Evolutionary conservation across 2,797 vertebrate genomes (phyloP).

Genomic region (Gorsachius magnificus): DNA sequence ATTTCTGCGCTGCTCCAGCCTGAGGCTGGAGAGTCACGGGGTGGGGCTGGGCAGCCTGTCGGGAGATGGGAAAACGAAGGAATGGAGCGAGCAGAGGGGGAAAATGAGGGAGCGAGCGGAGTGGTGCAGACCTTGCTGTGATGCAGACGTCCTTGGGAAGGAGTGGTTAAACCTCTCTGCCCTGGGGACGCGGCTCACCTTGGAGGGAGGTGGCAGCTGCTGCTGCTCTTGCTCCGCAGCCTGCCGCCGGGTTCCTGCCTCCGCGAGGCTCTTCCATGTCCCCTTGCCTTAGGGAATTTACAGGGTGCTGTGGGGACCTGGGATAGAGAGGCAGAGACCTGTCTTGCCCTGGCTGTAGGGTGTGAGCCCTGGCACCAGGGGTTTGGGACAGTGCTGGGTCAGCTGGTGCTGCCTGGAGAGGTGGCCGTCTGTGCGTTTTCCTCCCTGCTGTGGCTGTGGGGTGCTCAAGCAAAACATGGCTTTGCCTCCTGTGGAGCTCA

Average conservation of each 20-base stretch:
- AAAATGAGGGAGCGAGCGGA: background rate
- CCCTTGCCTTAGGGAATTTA: background rate
- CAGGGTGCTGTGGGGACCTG: background rate
- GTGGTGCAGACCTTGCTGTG: slow-evolving; percentile 2
- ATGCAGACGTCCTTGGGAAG: background rate
- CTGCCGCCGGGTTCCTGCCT: background rate
- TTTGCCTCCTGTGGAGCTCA: background rate
- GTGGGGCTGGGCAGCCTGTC: background rate
- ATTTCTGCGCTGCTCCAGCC: slow-evolving; percentile 10
- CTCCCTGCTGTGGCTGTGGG: background rate
- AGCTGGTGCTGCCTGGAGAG: accelerated
- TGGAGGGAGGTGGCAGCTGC: background rate
- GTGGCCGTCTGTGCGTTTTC: accelerated
- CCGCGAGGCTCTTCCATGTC: background rate
- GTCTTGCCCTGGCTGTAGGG: background rate
- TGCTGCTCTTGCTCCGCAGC: no score
- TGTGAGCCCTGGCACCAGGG: background rate
- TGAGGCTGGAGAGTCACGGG: background rate
- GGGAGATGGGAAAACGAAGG: background rate
- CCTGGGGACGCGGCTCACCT: background rate
- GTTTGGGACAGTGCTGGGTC: background rate
- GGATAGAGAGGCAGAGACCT: background rate
- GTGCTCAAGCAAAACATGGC: background rate
- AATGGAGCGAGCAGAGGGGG: background rate
- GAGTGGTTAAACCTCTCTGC: background rate